phyloP scores from a whole-genome alignment of 2,797 vertebrate genomes.

The Urophycis tenuis region DNA sequence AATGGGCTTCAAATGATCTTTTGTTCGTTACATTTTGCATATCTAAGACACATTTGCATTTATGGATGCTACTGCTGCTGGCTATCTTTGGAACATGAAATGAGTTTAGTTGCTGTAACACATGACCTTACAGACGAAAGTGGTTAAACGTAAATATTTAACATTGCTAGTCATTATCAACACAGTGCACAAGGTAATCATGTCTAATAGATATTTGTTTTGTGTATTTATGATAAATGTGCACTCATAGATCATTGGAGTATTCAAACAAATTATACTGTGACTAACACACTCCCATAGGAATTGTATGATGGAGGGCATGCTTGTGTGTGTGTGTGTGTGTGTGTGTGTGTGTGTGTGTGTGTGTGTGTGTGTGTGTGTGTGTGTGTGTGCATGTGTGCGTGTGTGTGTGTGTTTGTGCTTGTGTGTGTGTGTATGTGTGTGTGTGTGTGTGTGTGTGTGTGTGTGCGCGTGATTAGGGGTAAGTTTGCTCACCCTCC shows the following conservation, averaged over 20 bases:
- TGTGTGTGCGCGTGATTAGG: not conserved
- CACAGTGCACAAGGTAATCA: not conserved
- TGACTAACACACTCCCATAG: slow-evolving; percentile 1
- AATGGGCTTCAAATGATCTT: not conserved
- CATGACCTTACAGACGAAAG: not conserved
- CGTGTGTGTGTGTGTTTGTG: not conserved
- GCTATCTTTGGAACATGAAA: not conserved
- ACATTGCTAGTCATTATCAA: not conserved
- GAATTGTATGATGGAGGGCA: not conserved
- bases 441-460: not conserved
- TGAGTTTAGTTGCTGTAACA: not conserved
- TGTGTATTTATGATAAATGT: not conserved
- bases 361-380: not conserved
- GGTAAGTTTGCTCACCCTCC: slow-evolving; percentile 38
- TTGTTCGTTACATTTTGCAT: not conserved
- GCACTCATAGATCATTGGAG: not conserved
- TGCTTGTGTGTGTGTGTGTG: not conserved
- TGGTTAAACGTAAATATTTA: not conserved
- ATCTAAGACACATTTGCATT: not conserved
- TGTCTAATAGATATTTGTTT: not conserved
- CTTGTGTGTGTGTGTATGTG: not conserved
- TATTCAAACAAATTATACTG: not conserved
- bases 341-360: not conserved
- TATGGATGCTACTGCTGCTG: not conserved
- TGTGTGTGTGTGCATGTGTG: not conserved